Conservation (phyloP, 2,888 invertebrate species). For the Smittia aterrima region DNA sequence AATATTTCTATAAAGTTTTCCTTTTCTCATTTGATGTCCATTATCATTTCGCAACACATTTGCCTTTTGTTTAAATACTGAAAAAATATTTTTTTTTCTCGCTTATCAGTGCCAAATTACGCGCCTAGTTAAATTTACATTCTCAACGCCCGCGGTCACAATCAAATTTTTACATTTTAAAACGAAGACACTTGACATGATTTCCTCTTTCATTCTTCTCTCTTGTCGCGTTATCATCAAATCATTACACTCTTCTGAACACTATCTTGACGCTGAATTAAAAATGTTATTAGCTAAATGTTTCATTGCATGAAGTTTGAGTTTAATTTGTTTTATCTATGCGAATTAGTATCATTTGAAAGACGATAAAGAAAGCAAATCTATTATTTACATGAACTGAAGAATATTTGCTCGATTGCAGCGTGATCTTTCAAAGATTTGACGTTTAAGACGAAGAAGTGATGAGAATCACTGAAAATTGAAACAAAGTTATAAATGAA, state of each 20-base stretch:
- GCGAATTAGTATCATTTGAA: background rate
- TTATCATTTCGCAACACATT: background rate
- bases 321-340: slow-evolving; percentile 4
- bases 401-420: background rate
- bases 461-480: background rate
- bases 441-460: background rate
- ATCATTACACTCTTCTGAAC: background rate
- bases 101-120: background rate
- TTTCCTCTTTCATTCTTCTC: too few species aligned
- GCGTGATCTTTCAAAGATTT: background rate
- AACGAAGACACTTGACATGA: too few species aligned
- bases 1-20: slow-evolving; percentile 4
- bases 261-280: background rate
- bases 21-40: background rate
- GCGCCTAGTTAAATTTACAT: background rate
- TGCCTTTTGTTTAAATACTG: slow-evolving; percentile 2
- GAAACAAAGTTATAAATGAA: background rate
- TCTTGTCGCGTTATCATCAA: background rate
- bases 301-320: background rate
- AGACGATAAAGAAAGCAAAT: background rate
- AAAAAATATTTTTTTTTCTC: slow-evolving; percentile 1
- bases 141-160: background rate
- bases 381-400: background rate
- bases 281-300: slow-evolving; percentile 18
- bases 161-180: background rate